Evolutionary conservation across 2,888 invertebrate species (phyloP).

Genomic region (Scaptomyza caliginosa): DNA sequence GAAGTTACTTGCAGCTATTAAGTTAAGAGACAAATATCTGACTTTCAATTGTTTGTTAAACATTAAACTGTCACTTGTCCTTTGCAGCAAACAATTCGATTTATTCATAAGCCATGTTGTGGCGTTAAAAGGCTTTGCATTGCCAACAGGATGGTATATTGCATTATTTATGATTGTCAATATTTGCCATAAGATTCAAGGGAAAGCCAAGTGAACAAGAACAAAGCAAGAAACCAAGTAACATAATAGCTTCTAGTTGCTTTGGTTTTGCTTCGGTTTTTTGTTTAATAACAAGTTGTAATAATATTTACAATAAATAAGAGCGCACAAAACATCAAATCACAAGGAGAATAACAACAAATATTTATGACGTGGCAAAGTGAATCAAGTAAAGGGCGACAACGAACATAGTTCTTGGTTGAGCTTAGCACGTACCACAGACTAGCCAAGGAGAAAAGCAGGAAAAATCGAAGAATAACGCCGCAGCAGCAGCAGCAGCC

Average conservation of each 20-base stretch:
- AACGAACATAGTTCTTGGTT: slow-evolving; percentile 27
- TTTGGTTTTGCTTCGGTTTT: not conserved
- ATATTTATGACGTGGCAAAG: slow-evolving; percentile 64
- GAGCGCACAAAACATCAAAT: slow-evolving; percentile 59
- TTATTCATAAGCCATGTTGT: slow-evolving; percentile 47
- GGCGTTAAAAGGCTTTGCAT: slow-evolving; percentile 37
- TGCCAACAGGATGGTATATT: slow-evolving; percentile 34
- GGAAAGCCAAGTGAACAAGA: slow-evolving; percentile 6
- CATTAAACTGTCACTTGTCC: not conserved
- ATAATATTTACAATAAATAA: slow-evolving; percentile 68
- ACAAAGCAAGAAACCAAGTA: slow-evolving; percentile 1
- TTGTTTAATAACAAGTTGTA: slow-evolving; percentile 40
- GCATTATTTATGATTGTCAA: slow-evolving; percentile 73
- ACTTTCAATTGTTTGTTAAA: not conserved
- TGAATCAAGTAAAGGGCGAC: slow-evolving; percentile 23
- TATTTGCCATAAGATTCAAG: slow-evolving; percentile 54
- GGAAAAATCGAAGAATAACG: slow-evolving; percentile 25
- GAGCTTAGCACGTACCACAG: slow-evolving; percentile 40
- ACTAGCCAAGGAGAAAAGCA: slow-evolving; percentile 5
- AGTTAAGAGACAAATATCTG: too few species aligned
- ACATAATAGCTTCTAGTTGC: slow-evolving; percentile 7
- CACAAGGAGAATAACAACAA: slow-evolving; percentile 56
- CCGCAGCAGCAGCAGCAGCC: slow-evolving; percentile 15
- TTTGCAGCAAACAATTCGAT: slow-evolving; percentile 19
- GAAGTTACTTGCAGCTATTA: too few species aligned